These are phyloP conservation scores for Erannis defoliaria DNA, from an alignment of 2,888 invertebrate genomes.

Conservation along the genomic window DNA sequence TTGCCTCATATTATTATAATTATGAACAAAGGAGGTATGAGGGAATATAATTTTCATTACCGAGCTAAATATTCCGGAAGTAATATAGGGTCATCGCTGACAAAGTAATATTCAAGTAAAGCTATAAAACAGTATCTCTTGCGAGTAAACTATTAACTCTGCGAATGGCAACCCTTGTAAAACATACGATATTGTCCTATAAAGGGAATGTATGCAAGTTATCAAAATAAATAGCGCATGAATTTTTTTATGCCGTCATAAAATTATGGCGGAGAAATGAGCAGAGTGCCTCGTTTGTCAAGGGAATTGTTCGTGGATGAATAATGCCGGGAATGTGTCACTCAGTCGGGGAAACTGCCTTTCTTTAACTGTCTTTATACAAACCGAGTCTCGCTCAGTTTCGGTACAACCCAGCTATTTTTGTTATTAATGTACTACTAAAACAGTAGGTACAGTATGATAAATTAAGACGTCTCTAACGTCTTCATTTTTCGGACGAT, in stretches of 20 bases:
- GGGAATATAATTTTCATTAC: constrained; percentile 25
- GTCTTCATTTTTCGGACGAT: too few relatives aligned
- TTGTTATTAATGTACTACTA: too few relatives aligned
- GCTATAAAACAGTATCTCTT: constrained; percentile 26
- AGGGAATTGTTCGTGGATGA: not conserved
- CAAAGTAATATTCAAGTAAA: constrained; percentile 35
- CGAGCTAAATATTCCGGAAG: constrained; percentile 16
- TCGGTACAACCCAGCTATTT: too few relatives aligned
- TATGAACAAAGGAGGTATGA: not conserved
- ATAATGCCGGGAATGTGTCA: not conserved
- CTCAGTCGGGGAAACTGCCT: not conserved
- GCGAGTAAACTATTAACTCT: constrained; percentile 31
- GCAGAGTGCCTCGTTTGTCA: constrained; percentile 27
- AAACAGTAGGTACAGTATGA: too few relatives aligned
- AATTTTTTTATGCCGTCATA: constrained; percentile 30
- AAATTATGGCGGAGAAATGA: constrained; percentile 30
- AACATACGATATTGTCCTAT: constrained; percentile 34
- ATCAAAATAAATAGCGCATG: constrained; percentile 39
- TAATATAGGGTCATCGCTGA: constrained; percentile 24
- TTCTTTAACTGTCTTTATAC: too few relatives aligned
- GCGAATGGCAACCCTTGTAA: constrained; percentile 29
- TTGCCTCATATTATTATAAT: not conserved
- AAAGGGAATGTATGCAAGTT: constrained; percentile 37
- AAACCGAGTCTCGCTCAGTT: too few relatives aligned
- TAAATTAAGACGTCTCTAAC: too few relatives aligned